Evolutionary conservation across 1,140 invertebrate species (phyloP).

Genomic region (Diplogasteroides magnus): DNA sequence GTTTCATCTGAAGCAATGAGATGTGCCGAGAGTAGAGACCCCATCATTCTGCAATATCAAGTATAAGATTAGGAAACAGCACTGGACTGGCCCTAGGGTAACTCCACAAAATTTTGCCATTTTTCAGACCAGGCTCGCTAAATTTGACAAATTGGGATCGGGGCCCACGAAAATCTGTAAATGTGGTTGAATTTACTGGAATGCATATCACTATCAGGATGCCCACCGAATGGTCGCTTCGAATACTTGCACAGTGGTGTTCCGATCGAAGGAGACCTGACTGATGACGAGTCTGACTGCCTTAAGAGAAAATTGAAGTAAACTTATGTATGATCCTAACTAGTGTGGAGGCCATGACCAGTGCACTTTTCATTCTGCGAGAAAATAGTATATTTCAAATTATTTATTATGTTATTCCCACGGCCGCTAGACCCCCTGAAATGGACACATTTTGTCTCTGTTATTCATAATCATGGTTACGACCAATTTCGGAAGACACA

Average conservation of each 20-base stretch:
- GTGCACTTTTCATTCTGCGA: too few species aligned
- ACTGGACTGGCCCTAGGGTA: too few species aligned
- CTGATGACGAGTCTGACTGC: conserved; percentile 65
- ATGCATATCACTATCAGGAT: background rate
- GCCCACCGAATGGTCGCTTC: conserved; percentile 67
- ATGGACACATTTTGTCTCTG: too few species aligned
- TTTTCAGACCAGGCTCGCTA: background rate
- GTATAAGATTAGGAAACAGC: too few species aligned
- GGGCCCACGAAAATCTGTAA: background rate
- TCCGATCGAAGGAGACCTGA: conserved; percentile 65
- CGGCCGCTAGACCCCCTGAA: too few species aligned
- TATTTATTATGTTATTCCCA: too few species aligned
- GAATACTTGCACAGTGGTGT: conserved; percentile 68
- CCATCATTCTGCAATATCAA: conserved; percentile 65
- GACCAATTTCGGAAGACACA: too few species aligned
- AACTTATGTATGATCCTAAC: too few species aligned
- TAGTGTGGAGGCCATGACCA: too few species aligned
- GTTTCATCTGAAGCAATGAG: conserved; percentile 65
- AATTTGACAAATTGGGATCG: conserved; percentile 6
- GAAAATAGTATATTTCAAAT: too few species aligned
- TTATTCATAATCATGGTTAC: too few species aligned
- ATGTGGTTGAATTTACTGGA: conserved; percentile 2
- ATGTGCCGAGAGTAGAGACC: conserved; percentile 67
- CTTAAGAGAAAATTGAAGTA: conserved; percentile 22
- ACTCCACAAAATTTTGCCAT: conserved; percentile 29